Conservation (phyloP, 2,888 invertebrate genomes). For the Gymnocheta viridis region DNA sequence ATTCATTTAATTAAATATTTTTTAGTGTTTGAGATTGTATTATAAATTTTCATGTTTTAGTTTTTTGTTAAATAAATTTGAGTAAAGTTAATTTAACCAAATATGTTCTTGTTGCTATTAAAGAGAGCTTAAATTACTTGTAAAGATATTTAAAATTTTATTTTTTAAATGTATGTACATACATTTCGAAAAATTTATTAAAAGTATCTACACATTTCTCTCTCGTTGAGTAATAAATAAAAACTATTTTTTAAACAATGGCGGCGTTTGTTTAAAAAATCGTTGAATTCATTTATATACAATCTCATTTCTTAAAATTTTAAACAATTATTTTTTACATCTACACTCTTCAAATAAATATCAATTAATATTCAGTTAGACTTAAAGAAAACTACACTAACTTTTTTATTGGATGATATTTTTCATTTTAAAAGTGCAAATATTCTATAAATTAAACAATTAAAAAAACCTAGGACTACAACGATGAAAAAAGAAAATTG, state of each 20-base stretch:
- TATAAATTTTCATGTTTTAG: slow-evolving; percentile 25
- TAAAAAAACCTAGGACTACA: slow-evolving; percentile 53
- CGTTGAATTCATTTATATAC: slow-evolving; percentile 1
- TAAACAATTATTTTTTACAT: slow-evolving; percentile 54
- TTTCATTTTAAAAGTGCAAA: slow-evolving; percentile 50
- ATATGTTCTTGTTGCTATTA: slow-evolving; percentile 67
- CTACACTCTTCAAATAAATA: slow-evolving; percentile 37
- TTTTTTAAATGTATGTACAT: slow-evolving; percentile 31
- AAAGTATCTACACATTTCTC: slow-evolving; percentile 60
- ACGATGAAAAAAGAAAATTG: slow-evolving; percentile 53
- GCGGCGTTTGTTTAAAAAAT: slow-evolving; percentile 65
- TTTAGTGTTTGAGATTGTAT: slow-evolving; percentile 30
- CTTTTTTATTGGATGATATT: slow-evolving; percentile 13
- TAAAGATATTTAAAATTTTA: slow-evolving; percentile 33
- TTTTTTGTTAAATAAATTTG: slow-evolving; percentile 47
- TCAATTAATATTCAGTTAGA: slow-evolving; percentile 52
- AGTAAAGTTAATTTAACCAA: slow-evolving; percentile 65
- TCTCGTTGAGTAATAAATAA: slow-evolving; percentile 13
- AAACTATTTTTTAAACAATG: slow-evolving; percentile 60
- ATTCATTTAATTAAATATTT: slow-evolving; percentile 22
- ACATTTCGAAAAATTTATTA: slow-evolving; percentile 59
- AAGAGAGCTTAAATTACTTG: slow-evolving; percentile 46
- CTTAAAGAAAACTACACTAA: slow-evolving; percentile 49
- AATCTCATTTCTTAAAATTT: slow-evolving; percentile 40
- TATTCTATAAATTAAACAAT: slow-evolving; percentile 39